Conservation (phyloP, 2,888 invertebrate species). For the Diaperis boleti region DNA sequence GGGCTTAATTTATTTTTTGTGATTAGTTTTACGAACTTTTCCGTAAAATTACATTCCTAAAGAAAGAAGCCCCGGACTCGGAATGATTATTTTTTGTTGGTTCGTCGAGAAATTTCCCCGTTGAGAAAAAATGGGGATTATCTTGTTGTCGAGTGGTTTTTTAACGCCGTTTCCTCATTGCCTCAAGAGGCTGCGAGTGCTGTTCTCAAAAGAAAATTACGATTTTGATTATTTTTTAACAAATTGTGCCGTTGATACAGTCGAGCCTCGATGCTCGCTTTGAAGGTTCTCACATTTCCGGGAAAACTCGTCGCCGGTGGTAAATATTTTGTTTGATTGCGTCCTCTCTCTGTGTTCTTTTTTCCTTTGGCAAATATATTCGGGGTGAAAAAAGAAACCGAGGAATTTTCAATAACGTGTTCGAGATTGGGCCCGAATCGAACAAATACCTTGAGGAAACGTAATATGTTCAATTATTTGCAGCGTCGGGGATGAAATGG, state of each 20-base stretch:
- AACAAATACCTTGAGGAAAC: conserved; percentile 33
- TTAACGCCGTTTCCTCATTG: no score
- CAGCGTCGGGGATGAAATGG: conserved; percentile 31
- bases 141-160: conserved; percentile 21
- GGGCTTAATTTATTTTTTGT: background rate
- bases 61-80: no score
- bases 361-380: conserved; percentile 34
- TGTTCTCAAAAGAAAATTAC: no score
- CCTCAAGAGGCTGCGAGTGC: no score
- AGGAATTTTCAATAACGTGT: conserved; percentile 32
- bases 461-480: conserved; percentile 38
- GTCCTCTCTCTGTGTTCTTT: conserved; percentile 16
- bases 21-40: no score
- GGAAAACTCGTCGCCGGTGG: conserved; percentile 1
- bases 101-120: background rate
- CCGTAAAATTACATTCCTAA: no score
- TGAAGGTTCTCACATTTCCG: no score
- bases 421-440: conserved; percentile 30
- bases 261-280: no score
- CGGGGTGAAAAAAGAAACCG: conserved; percentile 22
- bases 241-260: no score
- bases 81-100: no score
- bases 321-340: conserved; percentile 32
- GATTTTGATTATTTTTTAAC: no score
- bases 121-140: conserved; percentile 6